Conservation (phyloP, 2,888 invertebrate species). For the Macrosoma leucophasiata region DNA sequence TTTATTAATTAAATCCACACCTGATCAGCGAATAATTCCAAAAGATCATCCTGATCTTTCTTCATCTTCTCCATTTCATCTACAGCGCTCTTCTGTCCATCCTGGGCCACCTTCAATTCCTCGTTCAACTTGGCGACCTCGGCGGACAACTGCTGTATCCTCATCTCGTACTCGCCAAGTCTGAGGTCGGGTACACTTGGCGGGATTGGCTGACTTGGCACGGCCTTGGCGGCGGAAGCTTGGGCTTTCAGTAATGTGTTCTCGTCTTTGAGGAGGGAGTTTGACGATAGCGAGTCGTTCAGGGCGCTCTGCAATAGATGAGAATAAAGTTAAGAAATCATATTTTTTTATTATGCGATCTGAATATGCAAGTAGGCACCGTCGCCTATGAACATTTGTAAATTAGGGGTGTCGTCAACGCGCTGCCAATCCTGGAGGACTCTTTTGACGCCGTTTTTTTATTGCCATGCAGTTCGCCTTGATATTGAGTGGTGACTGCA, state of each 20-base stretch:
- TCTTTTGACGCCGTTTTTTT: too few relatives aligned
- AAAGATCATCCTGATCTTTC: conserved; percentile 95
- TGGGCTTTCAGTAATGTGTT: conserved; percentile 89
- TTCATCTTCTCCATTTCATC: conserved; percentile 79
- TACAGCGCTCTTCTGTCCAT: conserved; percentile 28
- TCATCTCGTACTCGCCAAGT: conserved; percentile 29
- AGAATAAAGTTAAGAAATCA: neutral
- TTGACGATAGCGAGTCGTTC: conserved; percentile 80
- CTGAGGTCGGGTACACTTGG: conserved; percentile 24
- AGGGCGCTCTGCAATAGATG: conserved; percentile 50
- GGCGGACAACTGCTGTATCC: conserved; percentile 32
- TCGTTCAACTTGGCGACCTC: conserved; percentile 32
- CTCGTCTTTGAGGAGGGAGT: conserved; percentile 88
- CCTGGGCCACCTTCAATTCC: conserved; percentile 32
- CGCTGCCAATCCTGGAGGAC: too few relatives aligned
- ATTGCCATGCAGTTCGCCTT: too few relatives aligned
- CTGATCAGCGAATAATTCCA: conserved; percentile 93
- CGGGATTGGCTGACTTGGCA: conserved; percentile 19
- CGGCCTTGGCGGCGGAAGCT: conserved; percentile 63
- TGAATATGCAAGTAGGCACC: too few relatives aligned
- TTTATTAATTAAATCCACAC: too few relatives aligned
- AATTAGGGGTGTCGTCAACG: too few relatives aligned
- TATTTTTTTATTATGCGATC: too few relatives aligned
- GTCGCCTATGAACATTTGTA: too few relatives aligned
- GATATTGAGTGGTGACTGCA: too few relatives aligned